Base-by-base conservation (phyloP, 2,797 vertebrate genomes). In the Coccyzus lansbergi region DNA sequence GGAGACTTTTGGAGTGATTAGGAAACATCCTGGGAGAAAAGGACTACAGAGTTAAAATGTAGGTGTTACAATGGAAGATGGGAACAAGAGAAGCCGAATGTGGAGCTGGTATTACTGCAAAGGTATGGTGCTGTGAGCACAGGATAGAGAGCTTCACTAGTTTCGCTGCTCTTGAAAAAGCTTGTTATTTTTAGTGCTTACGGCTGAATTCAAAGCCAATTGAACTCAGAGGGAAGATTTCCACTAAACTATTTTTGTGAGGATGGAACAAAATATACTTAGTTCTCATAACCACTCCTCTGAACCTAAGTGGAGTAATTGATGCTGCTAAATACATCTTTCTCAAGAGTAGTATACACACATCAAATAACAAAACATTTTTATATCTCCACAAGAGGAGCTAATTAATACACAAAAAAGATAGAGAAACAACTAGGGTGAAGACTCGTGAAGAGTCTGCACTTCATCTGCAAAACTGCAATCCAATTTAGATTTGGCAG, bases 181-280 rank as follows among this genome's bases (percentile, higher is more conserved):
- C 83, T 76, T 72, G 85, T 88, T 96, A 96, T 93, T 96, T 96
- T 94, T 95, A 94, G 93, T 63, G 74, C 91, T 91, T 78, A 72
- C 9, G 21, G 28, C 65, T 90, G 76, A 93, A 90, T 94, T 95
- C 83, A 95, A 93, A 92, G 90, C 62, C 80, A 83, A 2, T 0
- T 76, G 90, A 94, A 91, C 90, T 92, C 94, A 59, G 72, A 92
- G 72, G 77, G 76, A 94, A 82, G 80, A 88, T 36, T 92, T 92
- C 65, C 55, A 92, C 4, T 93, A 93, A 96, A 91, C 90, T 94
- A 83, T 86, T 95, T 93, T 88, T 83, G 69, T 75, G 63, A 42
- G n/a, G 51, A 93, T 36, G 63, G 85, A 72, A 86, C 58, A 93
- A 89, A 96, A 91, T 49, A 93, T 7, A 62, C 31, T 80, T 77